These are phyloP conservation scores for Etia nguti DNA, from an alignment of 2,113 vertebrate genomes.

Conservation along the genomic window DNA sequence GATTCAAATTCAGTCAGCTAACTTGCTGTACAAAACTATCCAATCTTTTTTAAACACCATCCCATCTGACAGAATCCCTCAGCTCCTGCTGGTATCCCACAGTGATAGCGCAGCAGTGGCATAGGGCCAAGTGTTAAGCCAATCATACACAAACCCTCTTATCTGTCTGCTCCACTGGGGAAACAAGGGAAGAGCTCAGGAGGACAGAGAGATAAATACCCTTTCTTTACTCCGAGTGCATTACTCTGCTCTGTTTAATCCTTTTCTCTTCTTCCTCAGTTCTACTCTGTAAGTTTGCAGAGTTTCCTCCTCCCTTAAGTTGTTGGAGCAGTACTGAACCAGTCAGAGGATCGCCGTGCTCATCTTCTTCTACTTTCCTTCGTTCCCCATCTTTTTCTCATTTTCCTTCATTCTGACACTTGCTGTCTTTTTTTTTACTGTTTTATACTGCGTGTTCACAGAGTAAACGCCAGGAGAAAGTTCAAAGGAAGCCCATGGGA, in stretches of 20 bases:
- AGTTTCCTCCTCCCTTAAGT: not conserved
- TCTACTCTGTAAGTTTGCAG: not conserved
- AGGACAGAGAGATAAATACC: slow-evolving; percentile 50
- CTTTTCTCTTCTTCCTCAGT: slow-evolving; percentile 16
- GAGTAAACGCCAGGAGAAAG: slow-evolving; percentile 5
- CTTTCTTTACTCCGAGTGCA: slow-evolving; percentile 40
- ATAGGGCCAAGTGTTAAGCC: slow-evolving; percentile 48
- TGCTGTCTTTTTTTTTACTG: not conserved
- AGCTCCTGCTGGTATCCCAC: slow-evolving; percentile 18
- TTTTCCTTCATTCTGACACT: not conserved
- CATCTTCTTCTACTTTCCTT: not conserved
- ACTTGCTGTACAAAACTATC: slow-evolving; percentile 26
- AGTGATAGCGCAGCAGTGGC: slow-evolving; percentile 23
- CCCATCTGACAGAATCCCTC: slow-evolving; percentile 39
- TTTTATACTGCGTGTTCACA: not conserved
- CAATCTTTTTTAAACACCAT: slow-evolving; percentile 42
- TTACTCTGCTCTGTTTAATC: slow-evolving; percentile 44
- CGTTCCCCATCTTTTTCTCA: not conserved
- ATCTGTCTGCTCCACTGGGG: slow-evolving; percentile 48
- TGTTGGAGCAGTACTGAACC: not conserved
- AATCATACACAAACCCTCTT: slow-evolving; percentile 50
- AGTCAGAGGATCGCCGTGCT: not conserved
- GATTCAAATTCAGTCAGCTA: slow-evolving; percentile 15
- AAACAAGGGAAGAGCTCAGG: slow-evolving; percentile 44
- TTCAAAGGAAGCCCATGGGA: slow-evolving; percentile 34